Evolutionary conservation across 2,113 vertebrate species (phyloP), one percentile per base, ranked within the genome.

Genomic region (Chrysemys picta): DNA sequence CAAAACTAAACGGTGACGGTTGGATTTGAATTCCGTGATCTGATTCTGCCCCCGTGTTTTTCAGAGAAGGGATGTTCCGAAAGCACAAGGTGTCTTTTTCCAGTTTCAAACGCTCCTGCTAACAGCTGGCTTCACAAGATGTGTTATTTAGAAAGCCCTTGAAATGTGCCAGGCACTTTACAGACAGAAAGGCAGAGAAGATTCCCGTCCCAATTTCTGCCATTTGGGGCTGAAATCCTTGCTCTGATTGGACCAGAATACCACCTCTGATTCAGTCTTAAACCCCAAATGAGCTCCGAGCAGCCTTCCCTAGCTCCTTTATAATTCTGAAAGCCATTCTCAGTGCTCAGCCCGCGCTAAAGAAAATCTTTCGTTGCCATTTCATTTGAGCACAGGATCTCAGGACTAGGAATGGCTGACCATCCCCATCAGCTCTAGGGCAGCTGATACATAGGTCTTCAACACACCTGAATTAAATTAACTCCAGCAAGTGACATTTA

Each of bases 51-150:
- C 3, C 6, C 50, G 3, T 3, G 45, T 72, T 6, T 31, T 1
- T 16, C n/a, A 3, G 11, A 0, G n/a, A 80, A 65, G 52, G 78
- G 38, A 78, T 1, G 80, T 19, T 17, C 1, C 59, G 62, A n/a
- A 53, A 13, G 25, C n/a, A 17, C 7, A 54, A 1, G 1, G 3
- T 0, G 2, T 4, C 0, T 0, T 69, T 38, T 8, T 25, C 10
- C 31, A 7, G 13, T 35, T 65, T 14, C 62, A 65, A 35, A 65
- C 14, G 17, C 31, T 16, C 31, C 29, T 78, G 56, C 47, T 10
- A 56, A 11, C 1, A 3, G 9, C 4, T 16, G 0, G 7, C 22
- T 6, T n/a, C 10, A 2, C 8, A 86, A 24, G 6, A 25, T 1
- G 47, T 19, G 0, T 38, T 62, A 8, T 0, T 0, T 10, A 0